phyloP scores from a whole-genome alignment of 1,140 invertebrate genomes.

The Melitaea cinxia region DNA sequence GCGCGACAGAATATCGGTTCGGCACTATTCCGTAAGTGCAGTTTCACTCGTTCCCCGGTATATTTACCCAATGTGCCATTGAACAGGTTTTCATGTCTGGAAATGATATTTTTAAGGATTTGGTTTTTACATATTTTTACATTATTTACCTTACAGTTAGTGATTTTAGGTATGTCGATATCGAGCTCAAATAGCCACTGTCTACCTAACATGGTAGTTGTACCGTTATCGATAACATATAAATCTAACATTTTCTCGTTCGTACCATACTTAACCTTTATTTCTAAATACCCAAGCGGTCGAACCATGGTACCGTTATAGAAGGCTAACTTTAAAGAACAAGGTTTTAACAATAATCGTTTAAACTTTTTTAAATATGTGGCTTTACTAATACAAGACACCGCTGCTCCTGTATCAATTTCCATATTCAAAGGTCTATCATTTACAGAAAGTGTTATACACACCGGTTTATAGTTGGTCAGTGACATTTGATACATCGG shows the following conservation, averaged over 20 bases:
- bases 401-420: neutral
- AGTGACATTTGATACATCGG: too few species aligned
- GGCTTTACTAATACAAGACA: neutral
- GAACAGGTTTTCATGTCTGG: neutral
- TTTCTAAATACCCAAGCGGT: neutral
- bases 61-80: conserved; percentile 25
- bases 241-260: neutral
- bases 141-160: neutral
- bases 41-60: conserved; percentile 24
- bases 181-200: neutral
- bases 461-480: too few species aligned
- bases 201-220: neutral
- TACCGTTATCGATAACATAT: neutral
- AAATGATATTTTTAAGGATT: neutral
- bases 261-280: neutral
- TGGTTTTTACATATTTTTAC: neutral
- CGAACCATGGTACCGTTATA: neutral
- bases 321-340: neutral
- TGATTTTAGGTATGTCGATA: neutral
- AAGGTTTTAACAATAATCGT: too few species aligned
- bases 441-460: too few species aligned
- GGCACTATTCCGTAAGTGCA: conserved; percentile 29
- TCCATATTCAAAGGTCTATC: neutral
- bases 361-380: neutral
- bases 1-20: conserved; percentile 36